Evolutionary conservation across 1,140 invertebrate species (phyloP).

Genomic region (Lepidostoma basale): DNA sequence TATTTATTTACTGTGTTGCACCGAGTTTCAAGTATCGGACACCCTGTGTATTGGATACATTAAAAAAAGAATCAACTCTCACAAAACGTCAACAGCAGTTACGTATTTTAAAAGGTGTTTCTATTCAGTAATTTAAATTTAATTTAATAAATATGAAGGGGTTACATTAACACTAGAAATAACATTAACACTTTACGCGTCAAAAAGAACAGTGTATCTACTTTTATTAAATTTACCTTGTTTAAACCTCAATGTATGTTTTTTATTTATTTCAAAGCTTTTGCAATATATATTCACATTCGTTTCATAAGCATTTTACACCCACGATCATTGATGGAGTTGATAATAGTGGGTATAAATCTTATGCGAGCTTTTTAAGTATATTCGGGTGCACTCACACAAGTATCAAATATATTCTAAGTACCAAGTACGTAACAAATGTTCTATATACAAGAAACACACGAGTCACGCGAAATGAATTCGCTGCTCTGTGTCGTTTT

Average conservation of each 20-base stretch:
- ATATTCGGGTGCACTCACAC: background rate
- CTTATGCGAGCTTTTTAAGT: background rate
- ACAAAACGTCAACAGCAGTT: slow-evolving; percentile 5
- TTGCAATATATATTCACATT: slow-evolving; percentile 29
- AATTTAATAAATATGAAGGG: slow-evolving; percentile 5
- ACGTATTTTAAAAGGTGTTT: slow-evolving; percentile 24
- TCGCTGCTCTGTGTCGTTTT: too few relatives aligned
- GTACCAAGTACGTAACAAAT: slow-evolving; percentile 30
- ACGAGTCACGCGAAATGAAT: too few relatives aligned
- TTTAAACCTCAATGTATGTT: slow-evolving; percentile 46
- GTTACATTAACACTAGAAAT: slow-evolving; percentile 24
- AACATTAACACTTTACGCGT: slow-evolving; percentile 32
- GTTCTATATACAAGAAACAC: slow-evolving; percentile 11
- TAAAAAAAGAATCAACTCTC: background rate
- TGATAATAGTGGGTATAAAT: too few relatives aligned
- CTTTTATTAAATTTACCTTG: slow-evolving; percentile 46
- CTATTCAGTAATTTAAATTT: slow-evolving; percentile 10
- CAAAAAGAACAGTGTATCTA: slow-evolving; percentile 38
- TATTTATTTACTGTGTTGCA: too few relatives aligned
- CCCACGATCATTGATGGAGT: too few relatives aligned
- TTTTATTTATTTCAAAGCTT: slow-evolving; percentile 41
- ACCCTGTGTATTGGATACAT: background rate
- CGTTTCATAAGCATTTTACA: too few relatives aligned
- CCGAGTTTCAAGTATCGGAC: too few relatives aligned
- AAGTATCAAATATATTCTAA: slow-evolving; percentile 16